phyloP scores from a whole-genome alignment of 2,797 vertebrate species.

The Thaleichthys pacificus region DNA sequence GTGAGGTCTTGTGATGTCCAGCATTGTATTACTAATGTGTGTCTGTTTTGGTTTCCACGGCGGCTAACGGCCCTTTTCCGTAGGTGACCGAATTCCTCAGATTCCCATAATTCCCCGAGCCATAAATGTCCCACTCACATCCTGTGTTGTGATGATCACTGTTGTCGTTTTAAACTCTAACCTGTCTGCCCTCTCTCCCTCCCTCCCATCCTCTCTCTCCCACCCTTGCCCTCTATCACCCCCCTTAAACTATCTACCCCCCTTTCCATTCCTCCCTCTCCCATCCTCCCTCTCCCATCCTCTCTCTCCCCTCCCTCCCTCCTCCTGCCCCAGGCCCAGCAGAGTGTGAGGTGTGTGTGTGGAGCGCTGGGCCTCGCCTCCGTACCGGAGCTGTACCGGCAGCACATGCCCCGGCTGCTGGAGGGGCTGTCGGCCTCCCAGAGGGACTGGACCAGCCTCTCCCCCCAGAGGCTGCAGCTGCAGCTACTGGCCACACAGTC shows the following conservation, averaged over 20 bases:
- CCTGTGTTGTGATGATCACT: not conserved
- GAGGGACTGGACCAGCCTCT: constrained; percentile 79
- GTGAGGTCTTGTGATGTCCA: constrained; percentile 32
- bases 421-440: constrained; percentile 78
- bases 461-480: constrained; percentile 82
- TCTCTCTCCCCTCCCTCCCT: not conserved
- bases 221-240: not conserved
- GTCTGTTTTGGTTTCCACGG: constrained; percentile 56
- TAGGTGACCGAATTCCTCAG: constrained; percentile 26
- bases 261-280: not conserved
- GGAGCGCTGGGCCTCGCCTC: constrained; percentile 67
- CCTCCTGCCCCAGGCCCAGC: constrained; percentile 70
- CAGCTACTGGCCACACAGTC: constrained; percentile 80
- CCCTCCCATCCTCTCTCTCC: not conserved
- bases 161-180: too few species aligned
- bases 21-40: not conserved
- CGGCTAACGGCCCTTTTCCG: constrained; percentile 13
- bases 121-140: constrained; percentile 19
- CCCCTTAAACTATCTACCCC: not conserved
- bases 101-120: constrained; percentile 12
- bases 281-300: not conserved
- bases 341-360: constrained; percentile 73
- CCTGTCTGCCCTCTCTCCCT: too few species aligned
- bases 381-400: constrained; percentile 76
- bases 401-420: constrained; percentile 81